Conservation (phyloP, 2,888 invertebrate species). For the Liposcelis brunnea region DNA sequence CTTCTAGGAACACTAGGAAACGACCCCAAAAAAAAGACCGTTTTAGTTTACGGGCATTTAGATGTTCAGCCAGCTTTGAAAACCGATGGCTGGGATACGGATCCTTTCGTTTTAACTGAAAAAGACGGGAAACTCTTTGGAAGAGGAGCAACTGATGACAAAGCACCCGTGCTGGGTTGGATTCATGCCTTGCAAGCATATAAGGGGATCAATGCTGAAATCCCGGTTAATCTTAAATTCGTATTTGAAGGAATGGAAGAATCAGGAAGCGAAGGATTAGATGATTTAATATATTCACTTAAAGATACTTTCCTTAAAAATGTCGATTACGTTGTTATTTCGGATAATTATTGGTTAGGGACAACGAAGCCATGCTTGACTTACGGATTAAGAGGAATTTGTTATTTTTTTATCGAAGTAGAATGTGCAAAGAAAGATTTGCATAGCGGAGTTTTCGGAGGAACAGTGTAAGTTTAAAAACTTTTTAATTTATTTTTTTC, state of each 20-base stretch:
- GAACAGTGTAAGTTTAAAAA: constrained; percentile 53
- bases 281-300: constrained; percentile 52
- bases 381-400: constrained; percentile 85
- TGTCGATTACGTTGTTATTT: constrained; percentile 91
- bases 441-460: constrained; percentile 92
- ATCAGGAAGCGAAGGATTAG: constrained; percentile 89
- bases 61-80: constrained; percentile 93
- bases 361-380: constrained; percentile 94
- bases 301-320: constrained; percentile 63
- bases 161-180: constrained; percentile 91
- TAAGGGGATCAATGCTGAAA: constrained; percentile 46
- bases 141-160: constrained; percentile 85
- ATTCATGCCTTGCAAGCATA: constrained; percentile 82
- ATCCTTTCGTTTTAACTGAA: constrained; percentile 82
- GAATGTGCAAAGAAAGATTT: constrained; percentile 82
- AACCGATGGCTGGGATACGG: constrained; percentile 90
- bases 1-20: constrained; percentile 62
- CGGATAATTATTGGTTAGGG: constrained; percentile 98
- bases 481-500: constrained; percentile 7
- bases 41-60: constrained; percentile 90
- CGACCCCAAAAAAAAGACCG: constrained; percentile 76
- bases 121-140: constrained; percentile 79
- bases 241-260: constrained; percentile 96
- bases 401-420: constrained; percentile 78
- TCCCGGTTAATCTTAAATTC: constrained; percentile 44